Evolutionary conservation across 2,113 vertebrate genomes (phyloP).

Genomic region (Prionailurus viverrinus): DNA sequence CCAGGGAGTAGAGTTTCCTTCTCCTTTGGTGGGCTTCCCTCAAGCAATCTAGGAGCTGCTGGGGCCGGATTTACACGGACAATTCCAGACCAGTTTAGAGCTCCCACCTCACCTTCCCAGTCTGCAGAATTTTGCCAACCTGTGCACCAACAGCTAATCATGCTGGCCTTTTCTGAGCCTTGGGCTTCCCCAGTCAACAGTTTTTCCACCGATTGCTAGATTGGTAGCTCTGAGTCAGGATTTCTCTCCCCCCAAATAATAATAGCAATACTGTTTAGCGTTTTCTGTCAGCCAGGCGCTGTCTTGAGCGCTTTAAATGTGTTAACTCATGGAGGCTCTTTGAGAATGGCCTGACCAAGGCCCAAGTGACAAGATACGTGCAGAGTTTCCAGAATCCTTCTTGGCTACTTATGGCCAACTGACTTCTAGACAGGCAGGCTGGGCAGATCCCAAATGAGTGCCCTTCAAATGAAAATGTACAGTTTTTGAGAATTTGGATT

Average conservation of each 20-base stretch:
- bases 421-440: slow-evolving; percentile 75
- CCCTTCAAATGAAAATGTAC: slow-evolving; percentile 73
- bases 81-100: neutral
- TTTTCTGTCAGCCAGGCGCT: neutral
- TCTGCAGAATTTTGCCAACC: neutral
- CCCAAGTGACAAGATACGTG: slow-evolving; percentile 69
- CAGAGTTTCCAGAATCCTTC: slow-evolving; percentile 79
- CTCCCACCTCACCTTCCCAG: neutral
- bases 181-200: neutral
- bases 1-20: slow-evolving; percentile 4
- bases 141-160: neutral
- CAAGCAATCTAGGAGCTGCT: neutral
- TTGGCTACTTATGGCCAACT: slow-evolving; percentile 69
- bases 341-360: slow-evolving; percentile 58
- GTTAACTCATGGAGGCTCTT: slow-evolving; percentile 46
- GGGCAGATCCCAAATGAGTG: slow-evolving; percentile 73
- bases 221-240: slow-evolving; percentile 61
- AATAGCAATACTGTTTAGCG: neutral
- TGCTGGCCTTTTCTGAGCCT: neutral
- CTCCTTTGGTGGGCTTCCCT: slow-evolving; percentile 59
- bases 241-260: neutral
- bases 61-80: neutral
- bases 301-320: neutral
- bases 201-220: neutral
- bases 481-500: slow-evolving; percentile 75